Base-by-base conservation (phyloP, 2,888 invertebrate genomes). In the Glyphotaelius pellucidus region DNA sequence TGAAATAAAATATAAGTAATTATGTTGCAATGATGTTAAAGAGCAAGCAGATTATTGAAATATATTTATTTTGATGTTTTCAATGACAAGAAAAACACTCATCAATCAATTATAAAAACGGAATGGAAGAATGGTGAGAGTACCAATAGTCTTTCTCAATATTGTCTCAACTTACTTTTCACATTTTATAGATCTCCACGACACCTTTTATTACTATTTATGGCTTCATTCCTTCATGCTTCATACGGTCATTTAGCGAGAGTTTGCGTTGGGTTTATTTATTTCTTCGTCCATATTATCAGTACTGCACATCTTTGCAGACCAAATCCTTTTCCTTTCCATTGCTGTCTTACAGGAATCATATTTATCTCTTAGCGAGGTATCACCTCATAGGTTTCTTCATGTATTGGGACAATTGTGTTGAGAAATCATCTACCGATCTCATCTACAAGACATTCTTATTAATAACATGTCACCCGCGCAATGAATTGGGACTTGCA, bases 351-450 rank as follows among this genome's bases (percentile, higher is more conserved):
- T 35, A 83, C 83, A 25, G 32, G 35, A 83, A 35, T 83, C 35
- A 32, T 67, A 67, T 67, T 52, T 52, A 52, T 83, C 81, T 83
- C 32, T 32, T 35, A 15, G 83, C 25, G 83, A 32, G 67, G 25
- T 67, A 67, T 25, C 67, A 67, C 67, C 67, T 67, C 67, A 2
- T n/a, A 67, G 35, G 19, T 83, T 35, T 32, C 32, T 83, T 83
- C 19, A 35, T 83, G 83, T n/a, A 35, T 83, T 83, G 83, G 19
- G 35, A 83, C 32, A 83, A 67, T 67, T 67, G 67, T 25, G 67
- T 83, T 35, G 86, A 38, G 47, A 86, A 42, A 86, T n/a, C 86
- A 86, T 86, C 86, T 86, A 86, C 83, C 83, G 86, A 42, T 42
- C n/a, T 42, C 38, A 86, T 86, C 86, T 86, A 86, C 42, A 86